Evolutionary conservation across 1,140 invertebrate genomes (phyloP), one percentile per base, ranked within the genome.

Genomic region (Achatina immaculata): DNA sequence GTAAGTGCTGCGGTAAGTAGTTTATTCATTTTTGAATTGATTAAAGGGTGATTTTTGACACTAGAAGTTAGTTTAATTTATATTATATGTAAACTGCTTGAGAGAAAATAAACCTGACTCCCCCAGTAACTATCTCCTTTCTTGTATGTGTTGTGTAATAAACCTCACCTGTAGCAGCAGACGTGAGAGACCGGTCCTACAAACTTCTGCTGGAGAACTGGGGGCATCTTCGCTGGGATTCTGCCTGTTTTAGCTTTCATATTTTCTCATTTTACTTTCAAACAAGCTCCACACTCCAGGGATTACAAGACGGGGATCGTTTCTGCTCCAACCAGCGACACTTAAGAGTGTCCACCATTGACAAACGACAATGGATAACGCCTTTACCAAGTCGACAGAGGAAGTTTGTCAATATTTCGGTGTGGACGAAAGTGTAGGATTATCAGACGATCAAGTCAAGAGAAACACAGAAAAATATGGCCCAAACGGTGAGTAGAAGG

Each of bases 391-490:
- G 94, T 94, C 96, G 89, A 95, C 95, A 93, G 96, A 99, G 83
- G 98, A 99, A 93, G 95, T 98, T 88, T 91, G 96, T 90, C 95
- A 94, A 91, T 95, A 96, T 93, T 99, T 99, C 93, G 94, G 94
- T 88, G 95, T 96, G 86, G 96, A 99, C 91, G 91, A 93, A 85
- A 97, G 98, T 88, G 94, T 94, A 92, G 99, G 99, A 91, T 94
- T 99, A 86, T 94, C 94, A 81, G 92, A 94, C 83, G 96, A 98
- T 87, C 98, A 99, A 94, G 95, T 99, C 69, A 98, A 97, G 93
- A 94, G 95, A 88, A 95, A 97, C 92, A 96, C 97, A 93, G 97
- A 98, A 89, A 99, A 99, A 95, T 99, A 99, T 95, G 99, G 99
- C 91, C 96, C 96, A 91, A 99, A 99, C 93, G 99, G 98, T 99